A percentile compares a stretch with the other conserved stretches of the same genome.
phyloP scores from a whole-genome alignment of 2,888 invertebrate genomes.

The Cerastis leucographa region DNA sequence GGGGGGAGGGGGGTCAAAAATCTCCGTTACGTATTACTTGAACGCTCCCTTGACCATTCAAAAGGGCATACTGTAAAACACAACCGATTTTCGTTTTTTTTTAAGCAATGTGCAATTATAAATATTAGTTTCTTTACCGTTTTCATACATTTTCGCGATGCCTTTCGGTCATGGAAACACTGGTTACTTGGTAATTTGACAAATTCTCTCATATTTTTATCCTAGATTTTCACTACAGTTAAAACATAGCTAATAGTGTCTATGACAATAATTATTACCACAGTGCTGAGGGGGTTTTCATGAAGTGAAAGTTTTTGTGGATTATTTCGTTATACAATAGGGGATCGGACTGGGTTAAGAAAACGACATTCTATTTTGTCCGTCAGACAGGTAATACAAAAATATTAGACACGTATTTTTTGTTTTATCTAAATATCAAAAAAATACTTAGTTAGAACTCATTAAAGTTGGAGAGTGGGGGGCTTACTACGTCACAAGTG shows the following conservation, averaged over 20 bases:
- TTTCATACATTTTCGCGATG: neutral
- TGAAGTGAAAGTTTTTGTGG: neutral
- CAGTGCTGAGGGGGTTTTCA: constrained; percentile 2
- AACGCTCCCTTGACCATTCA: too few relatives aligned
- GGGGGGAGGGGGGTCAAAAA: too few relatives aligned
- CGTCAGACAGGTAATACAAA: too few relatives aligned
- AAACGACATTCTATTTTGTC: too few relatives aligned
- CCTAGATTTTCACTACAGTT: neutral
- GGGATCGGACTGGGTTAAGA: too few relatives aligned
- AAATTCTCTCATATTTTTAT: neutral
- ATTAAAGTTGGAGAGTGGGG: too few relatives aligned
- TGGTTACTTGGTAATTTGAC: neutral
- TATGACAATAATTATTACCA: constrained; percentile 7
- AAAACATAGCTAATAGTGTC: constrained; percentile 11
- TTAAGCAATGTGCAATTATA: neutral
- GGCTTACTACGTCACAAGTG: too few relatives aligned
- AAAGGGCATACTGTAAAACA: constrained; percentile 14
- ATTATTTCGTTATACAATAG: constrained; percentile 34
- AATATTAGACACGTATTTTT: too few relatives aligned
- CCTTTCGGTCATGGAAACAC: neutral
- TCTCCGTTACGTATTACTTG: too few relatives aligned
- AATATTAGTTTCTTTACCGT: constrained; percentile 12
- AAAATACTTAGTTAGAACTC: too few relatives aligned
- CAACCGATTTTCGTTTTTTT: constrained; percentile 1
- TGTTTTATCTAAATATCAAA: too few relatives aligned